These are phyloP conservation scores for Choloepus hoffmanni DNA, from an alignment of 2,113 vertebrate species.

Conservation along the genomic window DNA sequence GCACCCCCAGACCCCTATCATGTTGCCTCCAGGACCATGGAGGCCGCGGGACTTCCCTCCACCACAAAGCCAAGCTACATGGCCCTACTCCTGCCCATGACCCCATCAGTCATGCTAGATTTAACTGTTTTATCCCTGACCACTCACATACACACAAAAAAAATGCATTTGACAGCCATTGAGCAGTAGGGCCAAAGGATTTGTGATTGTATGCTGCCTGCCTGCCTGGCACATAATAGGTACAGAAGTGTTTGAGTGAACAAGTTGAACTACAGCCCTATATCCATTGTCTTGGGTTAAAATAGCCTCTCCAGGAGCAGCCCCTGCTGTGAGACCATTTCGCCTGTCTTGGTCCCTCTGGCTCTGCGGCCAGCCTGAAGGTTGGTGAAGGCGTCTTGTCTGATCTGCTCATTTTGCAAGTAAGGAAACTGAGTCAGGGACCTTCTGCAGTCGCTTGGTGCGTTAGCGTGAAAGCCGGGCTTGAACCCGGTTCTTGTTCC, in stretches of 20 bases:
- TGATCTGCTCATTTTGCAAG: background rate
- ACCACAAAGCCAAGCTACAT: constrained; percentile 85
- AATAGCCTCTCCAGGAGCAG: background rate
- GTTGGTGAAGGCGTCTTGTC: background rate
- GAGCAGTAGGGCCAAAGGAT: background rate
- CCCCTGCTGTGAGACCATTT: background rate
- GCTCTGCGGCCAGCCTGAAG: background rate
- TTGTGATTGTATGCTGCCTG: rapidly evolving
- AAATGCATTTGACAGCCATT: background rate
- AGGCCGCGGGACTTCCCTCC: constrained; percentile 75
- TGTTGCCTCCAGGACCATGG: constrained; percentile 19
- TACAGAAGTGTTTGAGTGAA: background rate
- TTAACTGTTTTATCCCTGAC: constrained; percentile 81
- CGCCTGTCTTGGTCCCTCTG: rapidly evolving
- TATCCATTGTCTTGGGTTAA: background rate
- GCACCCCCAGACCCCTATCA: constrained; percentile 81
- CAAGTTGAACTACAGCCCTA: background rate
- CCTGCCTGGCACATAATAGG: background rate
- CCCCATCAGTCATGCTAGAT: background rate
- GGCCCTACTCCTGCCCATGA: constrained; percentile 80
- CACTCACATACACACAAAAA: background rate
- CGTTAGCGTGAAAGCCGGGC: background rate
- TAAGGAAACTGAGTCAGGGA: background rate
- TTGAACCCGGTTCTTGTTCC: background rate
- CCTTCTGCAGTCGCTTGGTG: background rate